Percentiles rank a stretch among this genome's conserved stretches.
Evolutionary conservation across 2,113 vertebrate genomes (phyloP).

Genomic region (Phrynosoma blainvillii): DNA sequence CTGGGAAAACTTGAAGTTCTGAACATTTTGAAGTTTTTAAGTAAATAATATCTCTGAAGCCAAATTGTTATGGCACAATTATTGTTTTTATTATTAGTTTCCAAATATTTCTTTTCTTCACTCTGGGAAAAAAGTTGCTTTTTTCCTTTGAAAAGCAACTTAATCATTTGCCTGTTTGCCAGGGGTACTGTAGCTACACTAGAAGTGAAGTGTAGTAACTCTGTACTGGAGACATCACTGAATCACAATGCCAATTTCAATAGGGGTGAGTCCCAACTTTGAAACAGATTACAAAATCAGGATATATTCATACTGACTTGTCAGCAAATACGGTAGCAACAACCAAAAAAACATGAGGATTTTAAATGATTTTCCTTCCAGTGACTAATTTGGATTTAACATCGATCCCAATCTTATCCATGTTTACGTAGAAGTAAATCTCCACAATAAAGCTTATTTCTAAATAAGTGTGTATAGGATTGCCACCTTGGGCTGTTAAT

Average conservation of each 20-base stretch:
- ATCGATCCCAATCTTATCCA: too few species aligned
- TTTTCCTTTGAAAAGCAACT: neutral
- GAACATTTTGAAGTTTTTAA: neutral
- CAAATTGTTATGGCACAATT: neutral
- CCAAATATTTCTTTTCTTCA: neutral
- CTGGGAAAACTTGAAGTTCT: neutral
- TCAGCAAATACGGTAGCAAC: too few species aligned
- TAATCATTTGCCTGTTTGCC: neutral
- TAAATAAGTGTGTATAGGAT: neutral
- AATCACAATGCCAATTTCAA: neutral
- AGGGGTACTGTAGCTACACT: neutral
- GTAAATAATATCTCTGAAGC: neutral
- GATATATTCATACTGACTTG: too few species aligned
- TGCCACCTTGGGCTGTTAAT: neutral
- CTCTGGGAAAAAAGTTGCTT: too few species aligned
- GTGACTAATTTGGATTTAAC: too few species aligned
- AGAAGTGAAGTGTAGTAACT: neutral
- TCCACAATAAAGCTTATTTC: too few species aligned
- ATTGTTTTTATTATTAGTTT: neutral
- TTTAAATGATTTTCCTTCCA: too few species aligned
- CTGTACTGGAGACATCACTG: neutral
- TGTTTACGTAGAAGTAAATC: too few species aligned
- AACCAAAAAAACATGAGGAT: too few species aligned
- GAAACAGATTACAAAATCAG: neutral
- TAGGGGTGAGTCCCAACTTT: neutral